Conservation (phyloP, 2,888 invertebrate genomes). For the Gastracanthus pulcherrimus region DNA sequence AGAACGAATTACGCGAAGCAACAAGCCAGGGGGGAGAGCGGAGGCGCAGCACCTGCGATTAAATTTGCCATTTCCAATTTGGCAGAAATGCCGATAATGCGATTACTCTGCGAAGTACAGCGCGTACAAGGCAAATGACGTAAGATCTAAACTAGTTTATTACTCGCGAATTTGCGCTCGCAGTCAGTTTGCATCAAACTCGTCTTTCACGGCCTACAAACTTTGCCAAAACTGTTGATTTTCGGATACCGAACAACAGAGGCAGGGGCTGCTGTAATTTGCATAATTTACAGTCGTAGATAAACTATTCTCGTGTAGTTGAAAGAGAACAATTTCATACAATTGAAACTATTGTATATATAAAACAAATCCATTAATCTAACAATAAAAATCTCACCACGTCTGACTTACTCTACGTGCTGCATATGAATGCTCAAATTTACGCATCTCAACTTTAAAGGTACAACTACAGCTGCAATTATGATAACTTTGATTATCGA, state of each 20-base stretch:
- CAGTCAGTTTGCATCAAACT: conserved; percentile 35
- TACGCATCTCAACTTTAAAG: too few species aligned
- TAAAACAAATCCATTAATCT: too few species aligned
- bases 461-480: too few species aligned
- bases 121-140: conserved; percentile 36
- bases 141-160: conserved; percentile 55
- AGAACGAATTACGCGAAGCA: conserved; percentile 16
- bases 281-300: neutral
- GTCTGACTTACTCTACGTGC: too few species aligned
- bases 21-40: neutral
- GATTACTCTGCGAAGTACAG: conserved; percentile 47
- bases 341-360: too few species aligned
- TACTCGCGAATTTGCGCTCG: conserved; percentile 22
- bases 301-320: neutral
- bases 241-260: too few species aligned
- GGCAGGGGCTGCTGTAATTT: neutral
- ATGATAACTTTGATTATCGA: neutral
- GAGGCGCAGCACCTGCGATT: conserved; percentile 29
- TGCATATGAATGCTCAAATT: too few species aligned
- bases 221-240: too few species aligned
- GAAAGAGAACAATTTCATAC: too few species aligned
- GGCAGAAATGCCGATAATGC: conserved; percentile 48
- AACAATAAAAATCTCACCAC: too few species aligned
- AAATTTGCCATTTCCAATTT: conserved; percentile 59
- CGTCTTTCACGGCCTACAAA: conserved; percentile 12